Evolutionary conservation across 2,113 vertebrate species (phyloP), one percentile per base, ranked within the genome.

Genomic region (Gulo gulo): DNA sequence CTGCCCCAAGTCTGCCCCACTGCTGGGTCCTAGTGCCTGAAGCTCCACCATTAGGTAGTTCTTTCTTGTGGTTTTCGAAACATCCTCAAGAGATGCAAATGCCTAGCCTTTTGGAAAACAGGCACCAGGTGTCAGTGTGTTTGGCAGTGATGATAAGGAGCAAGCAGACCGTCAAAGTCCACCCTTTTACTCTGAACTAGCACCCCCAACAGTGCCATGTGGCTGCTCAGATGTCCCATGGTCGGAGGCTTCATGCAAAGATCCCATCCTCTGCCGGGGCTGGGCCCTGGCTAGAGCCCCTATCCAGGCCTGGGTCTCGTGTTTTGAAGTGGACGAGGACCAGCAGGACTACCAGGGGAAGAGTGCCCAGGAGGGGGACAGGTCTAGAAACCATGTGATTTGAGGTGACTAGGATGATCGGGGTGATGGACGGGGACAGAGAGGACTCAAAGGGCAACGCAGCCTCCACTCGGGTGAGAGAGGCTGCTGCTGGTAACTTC

Each of bases 171-270:
- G 36, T 61, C 57, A 21, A 55, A 71, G 71, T 23, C 26, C 7
- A 14, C 11, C 6, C 1, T 13, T 61, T 57, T 45, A 16, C 65
- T 24, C 2, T n/a, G 55, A 88, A 84, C 20, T 47, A 34, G 34
- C 24, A 7, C 2, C 11, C 29, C 11, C 13, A 1, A 0, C 0
- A 3, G n/a, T 18, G 12, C 20, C 36, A 20, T 1, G n/a, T 13
- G 85, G n/a, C 36, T 29, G 9, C 61, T 92, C 42, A 34, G 39
- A 55, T 65, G 47, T 3, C 18, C 47, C 21, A 26, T 13, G 45
- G 42, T 50, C 31, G 1, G 9, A 57, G 65, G 45, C 82, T 45
- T 63, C 0, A 6, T 2, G 4, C 16, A 36, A 13, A 50, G 42
- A 36, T 23, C 26, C 50, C 7, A 0, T 10, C 31, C 36, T n/a